phyloP scores from a whole-genome alignment of 2,113 vertebrate species.

The Pyxicephalus adspersus region DNA sequence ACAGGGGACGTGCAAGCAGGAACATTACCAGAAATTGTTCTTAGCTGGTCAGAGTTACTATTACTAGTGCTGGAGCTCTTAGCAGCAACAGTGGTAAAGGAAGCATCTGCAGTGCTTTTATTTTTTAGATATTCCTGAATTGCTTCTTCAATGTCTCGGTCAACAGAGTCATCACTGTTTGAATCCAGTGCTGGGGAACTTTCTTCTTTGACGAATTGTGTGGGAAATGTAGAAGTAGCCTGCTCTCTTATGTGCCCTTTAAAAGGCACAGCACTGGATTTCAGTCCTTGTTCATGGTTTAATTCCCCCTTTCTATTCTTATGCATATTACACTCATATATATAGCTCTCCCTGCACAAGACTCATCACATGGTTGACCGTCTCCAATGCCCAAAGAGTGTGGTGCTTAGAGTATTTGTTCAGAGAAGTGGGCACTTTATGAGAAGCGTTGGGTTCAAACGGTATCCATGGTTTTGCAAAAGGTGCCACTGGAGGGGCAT shows the following conservation, averaged over 20 bases:
- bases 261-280: not conserved
- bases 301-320: conserved; percentile 66
- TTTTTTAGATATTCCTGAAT: conserved; percentile 94
- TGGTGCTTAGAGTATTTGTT: conserved; percentile 77
- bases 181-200: conserved; percentile 71
- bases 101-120: conserved; percentile 67
- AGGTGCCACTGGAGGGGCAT: conserved; percentile 83
- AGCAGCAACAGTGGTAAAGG: not conserved
- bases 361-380: conserved; percentile 83
- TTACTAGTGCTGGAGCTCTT: conserved; percentile 13
- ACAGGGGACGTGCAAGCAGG: conserved; percentile 44
- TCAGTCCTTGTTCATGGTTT: conserved; percentile 32
- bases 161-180: conserved; percentile 92
- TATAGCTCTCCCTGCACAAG: conserved; percentile 82
- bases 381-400: conserved; percentile 92
- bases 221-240: conserved; percentile 41
- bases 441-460: conserved; percentile 77
- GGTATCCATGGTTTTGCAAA: conserved; percentile 90
- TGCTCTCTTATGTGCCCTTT: conserved; percentile 52
- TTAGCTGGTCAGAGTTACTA: conserved; percentile 51
- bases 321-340: conserved; percentile 71
- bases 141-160: conserved; percentile 91
- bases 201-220: conserved; percentile 51
- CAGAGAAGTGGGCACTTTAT: conserved; percentile 81
- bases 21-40: conserved; percentile 50